Evolutionary conservation across 53 echinoderm and acorn worm species (phyloP).

Genomic region (Paracentrotus lividus): DNA sequence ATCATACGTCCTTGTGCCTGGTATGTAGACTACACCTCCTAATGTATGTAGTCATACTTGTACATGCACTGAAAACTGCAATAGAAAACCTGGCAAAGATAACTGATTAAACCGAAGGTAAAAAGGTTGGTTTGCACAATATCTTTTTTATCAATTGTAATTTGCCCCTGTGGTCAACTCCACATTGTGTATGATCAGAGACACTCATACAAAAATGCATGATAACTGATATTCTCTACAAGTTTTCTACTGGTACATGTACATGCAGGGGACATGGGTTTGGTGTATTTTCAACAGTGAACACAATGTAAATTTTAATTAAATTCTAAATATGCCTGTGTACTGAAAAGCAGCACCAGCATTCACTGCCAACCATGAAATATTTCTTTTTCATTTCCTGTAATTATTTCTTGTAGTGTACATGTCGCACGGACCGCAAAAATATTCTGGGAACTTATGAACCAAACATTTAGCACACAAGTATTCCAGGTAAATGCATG

Average conservation of each 20-base stretch:
- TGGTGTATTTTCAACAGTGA: neutral
- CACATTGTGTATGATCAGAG: neutral
- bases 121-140: conserved; percentile 28
- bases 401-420: neutral
- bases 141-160: neutral
- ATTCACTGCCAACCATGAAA: neutral
- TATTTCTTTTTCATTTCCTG: neutral
- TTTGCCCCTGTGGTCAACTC: neutral
- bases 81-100: neutral
- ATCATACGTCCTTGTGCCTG: neutral
- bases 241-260: conserved; percentile 20
- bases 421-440: neutral
- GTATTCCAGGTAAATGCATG: neutral
- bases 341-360: neutral
- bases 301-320: neutral
- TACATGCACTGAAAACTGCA: neutral
- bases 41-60: too few relatives aligned
- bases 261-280: neutral
- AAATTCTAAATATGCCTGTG: neutral
- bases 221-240: neutral
- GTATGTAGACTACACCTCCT: neutral
- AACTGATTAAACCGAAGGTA: conserved; percentile 9
- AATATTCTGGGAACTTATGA: neutral
- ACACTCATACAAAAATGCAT: neutral
- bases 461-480: neutral